Evolutionary conservation across 1,140 invertebrate genomes (phyloP).

Genomic region (Stegodyphus dumicola): DNA sequence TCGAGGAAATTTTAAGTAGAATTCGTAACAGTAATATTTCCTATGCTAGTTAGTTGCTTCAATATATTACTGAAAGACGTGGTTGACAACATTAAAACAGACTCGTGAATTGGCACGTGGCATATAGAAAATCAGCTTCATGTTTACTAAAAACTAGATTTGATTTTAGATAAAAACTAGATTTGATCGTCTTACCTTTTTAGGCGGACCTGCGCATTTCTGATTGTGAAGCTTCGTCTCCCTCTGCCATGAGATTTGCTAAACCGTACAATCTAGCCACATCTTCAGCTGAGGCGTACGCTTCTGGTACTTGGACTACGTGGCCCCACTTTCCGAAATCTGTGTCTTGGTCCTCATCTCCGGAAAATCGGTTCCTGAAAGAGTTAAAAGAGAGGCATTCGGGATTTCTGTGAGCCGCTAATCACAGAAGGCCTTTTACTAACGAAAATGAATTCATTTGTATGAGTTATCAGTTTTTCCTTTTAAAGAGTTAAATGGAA

Average conservation of each 20-base stretch:
- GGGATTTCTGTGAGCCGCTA: too few species aligned
- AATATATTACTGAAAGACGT: too few species aligned
- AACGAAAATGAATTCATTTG: too few species aligned
- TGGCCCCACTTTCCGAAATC: constrained; percentile 54
- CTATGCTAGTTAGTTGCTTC: too few species aligned
- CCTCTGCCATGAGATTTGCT: constrained; percentile 47
- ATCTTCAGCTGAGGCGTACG: constrained; percentile 47
- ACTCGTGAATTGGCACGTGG: too few species aligned
- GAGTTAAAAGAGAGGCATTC: too few species aligned
- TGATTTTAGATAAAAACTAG: not conserved
- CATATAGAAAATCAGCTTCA: not conserved
- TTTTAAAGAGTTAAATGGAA: too few species aligned
- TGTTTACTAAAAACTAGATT: not conserved
- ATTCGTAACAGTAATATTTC: too few species aligned
- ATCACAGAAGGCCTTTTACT: too few species aligned
- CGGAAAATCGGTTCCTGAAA: constrained; percentile 17
- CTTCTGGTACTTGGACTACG: constrained; percentile 39
- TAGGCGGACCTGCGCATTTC: constrained; percentile 18
- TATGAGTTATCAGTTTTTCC: too few species aligned
- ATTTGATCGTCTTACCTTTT: not conserved
- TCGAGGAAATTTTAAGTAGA: too few species aligned
- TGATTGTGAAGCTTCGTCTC: constrained; percentile 18
- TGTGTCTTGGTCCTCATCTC: not conserved
- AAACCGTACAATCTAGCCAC: constrained; percentile 53
- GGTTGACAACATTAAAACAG: too few species aligned